phyloP scores from a whole-genome alignment of 2,888 invertebrate species.

The Drosophila mulleri region DNA sequence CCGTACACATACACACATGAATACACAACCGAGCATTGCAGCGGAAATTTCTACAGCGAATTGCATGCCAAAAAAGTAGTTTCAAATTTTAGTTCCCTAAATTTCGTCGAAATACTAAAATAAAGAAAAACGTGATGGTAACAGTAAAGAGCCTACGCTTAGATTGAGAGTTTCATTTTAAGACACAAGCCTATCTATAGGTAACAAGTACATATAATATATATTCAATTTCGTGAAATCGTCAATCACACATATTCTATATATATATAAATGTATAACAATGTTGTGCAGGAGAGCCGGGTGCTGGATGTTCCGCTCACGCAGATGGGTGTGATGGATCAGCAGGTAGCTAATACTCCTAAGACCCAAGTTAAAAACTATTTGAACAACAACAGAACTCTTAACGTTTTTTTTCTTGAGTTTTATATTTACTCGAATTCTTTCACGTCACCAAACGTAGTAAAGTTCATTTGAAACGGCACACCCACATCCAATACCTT shows the following conservation, averaged over 20 bases:
- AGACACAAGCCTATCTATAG: slow-evolving; percentile 32
- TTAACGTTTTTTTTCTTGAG: slow-evolving; percentile 64
- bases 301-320: slow-evolving; percentile 95
- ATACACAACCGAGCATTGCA: slow-evolving; percentile 10
- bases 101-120: slow-evolving; percentile 39
- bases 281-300: slow-evolving; percentile 89
- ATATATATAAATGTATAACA: slow-evolving; percentile 52
- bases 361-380: slow-evolving; percentile 43
- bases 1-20: slow-evolving; percentile 16
- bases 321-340: slow-evolving; percentile 97
- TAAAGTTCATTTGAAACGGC: slow-evolving; percentile 49
- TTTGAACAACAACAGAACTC: slow-evolving; percentile 45
- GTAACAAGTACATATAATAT: slow-evolving; percentile 26
- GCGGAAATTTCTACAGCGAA: slow-evolving; percentile 38
- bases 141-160: slow-evolving; percentile 13
- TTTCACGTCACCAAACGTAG: slow-evolving; percentile 57
- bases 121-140: background rate
- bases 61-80: slow-evolving; percentile 61
- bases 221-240: slow-evolving; percentile 51
- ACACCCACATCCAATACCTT: slow-evolving; percentile 28
- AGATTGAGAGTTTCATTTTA: slow-evolving; percentile 13
- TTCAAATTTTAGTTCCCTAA: slow-evolving; percentile 53
- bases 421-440: slow-evolving; percentile 58
- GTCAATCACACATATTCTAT: slow-evolving; percentile 50
- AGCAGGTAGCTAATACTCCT: slow-evolving; percentile 88